Evolutionary conservation across 1,140 invertebrate genomes (phyloP).

Genomic region (Himalopsyche phryganea): DNA sequence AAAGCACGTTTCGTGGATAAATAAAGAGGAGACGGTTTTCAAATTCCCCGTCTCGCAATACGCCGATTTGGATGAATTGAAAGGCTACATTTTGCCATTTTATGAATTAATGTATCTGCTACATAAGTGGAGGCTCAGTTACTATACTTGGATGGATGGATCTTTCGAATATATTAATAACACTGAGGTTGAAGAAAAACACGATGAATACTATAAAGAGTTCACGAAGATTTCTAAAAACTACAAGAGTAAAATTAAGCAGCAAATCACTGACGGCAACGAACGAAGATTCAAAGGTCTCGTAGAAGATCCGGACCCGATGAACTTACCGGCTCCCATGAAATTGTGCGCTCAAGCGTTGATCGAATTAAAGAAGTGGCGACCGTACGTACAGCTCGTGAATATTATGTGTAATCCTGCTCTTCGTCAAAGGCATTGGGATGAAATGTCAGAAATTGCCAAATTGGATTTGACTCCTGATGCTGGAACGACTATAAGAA

Average conservation of each 20-base stretch:
- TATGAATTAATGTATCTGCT: slow-evolving; percentile 59
- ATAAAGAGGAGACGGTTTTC: slow-evolving; percentile 83
- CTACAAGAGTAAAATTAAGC: slow-evolving; percentile 76
- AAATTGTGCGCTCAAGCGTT: slow-evolving; percentile 69
- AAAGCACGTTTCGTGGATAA: slow-evolving; percentile 77
- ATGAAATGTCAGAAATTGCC: slow-evolving; percentile 80
- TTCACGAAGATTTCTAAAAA: slow-evolving; percentile 76
- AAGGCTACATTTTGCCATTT: slow-evolving; percentile 66
- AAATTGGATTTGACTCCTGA: slow-evolving; percentile 82
- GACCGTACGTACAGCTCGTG: slow-evolving; percentile 75
- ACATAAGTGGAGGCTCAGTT: slow-evolving; percentile 72
- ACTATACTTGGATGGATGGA: slow-evolving; percentile 88
- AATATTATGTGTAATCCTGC: slow-evolving; percentile 85
- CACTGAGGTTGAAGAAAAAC: slow-evolving; percentile 65
- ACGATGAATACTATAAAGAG: slow-evolving; percentile 70
- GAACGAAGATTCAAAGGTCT: slow-evolving; percentile 63
- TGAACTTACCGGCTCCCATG: slow-evolving; percentile 73
- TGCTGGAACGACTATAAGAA: slow-evolving; percentile 77
- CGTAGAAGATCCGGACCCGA: slow-evolving; percentile 72
- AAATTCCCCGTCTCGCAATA: slow-evolving; percentile 73
- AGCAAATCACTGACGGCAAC: slow-evolving; percentile 65
- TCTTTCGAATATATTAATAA: slow-evolving; percentile 79
- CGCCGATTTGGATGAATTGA: slow-evolving; percentile 70
- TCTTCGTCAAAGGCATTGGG: slow-evolving; percentile 84
- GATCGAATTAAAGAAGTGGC: slow-evolving; percentile 74